Evolutionary conservation across 1,140 invertebrate genomes (phyloP).

Genomic region (Anagrus nilaparvatae): DNA sequence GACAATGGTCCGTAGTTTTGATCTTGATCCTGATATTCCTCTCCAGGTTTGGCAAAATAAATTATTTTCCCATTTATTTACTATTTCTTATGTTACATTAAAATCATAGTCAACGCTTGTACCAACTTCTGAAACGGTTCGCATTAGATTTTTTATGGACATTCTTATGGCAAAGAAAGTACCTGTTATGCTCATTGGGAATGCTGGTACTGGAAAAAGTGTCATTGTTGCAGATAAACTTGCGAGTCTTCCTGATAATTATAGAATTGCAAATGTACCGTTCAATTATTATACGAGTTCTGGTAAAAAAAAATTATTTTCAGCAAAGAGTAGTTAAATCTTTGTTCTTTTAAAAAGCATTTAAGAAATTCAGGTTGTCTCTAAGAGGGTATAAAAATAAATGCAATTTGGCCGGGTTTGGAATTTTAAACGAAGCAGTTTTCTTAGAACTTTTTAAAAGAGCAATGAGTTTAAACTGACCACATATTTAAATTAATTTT

Average conservation of each 20-base stretch:
- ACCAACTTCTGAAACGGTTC: slow-evolving; percentile 79
- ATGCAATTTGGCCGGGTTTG: too few species aligned
- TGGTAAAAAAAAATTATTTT: slow-evolving; percentile 38
- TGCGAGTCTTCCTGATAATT: slow-evolving; percentile 60
- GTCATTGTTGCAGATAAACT: slow-evolving; percentile 81
- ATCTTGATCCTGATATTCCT: slow-evolving; percentile 77
- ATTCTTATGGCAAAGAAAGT: slow-evolving; percentile 67
- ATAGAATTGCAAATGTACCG: slow-evolving; percentile 75
- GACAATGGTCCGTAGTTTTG: slow-evolving; percentile 63
- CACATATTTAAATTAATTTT: too few species aligned
- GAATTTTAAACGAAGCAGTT: too few species aligned
- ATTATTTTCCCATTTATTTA: too few species aligned
- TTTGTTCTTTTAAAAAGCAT: too few species aligned
- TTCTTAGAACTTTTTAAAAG: too few species aligned
- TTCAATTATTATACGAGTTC: slow-evolving; percentile 96
- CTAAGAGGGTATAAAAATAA: too few species aligned
- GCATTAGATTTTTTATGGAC: slow-evolving; percentile 84
- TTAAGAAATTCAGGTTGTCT: too few species aligned
- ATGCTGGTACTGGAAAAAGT: slow-evolving; percentile 79
- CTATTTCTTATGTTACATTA: too few species aligned
- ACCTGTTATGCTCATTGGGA: slow-evolving; percentile 86
- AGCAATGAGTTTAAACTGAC: too few species aligned
- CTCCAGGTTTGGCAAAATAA: slow-evolving; percentile 52
- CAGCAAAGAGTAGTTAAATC: not conserved
- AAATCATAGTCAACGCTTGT: slow-evolving; percentile 69